Percentiles rank a stretch among this genome's conserved stretches.
Evolutionary conservation across 2,113 vertebrate genomes (phyloP).

Genomic region (Zosterops borbonicus): DNA sequence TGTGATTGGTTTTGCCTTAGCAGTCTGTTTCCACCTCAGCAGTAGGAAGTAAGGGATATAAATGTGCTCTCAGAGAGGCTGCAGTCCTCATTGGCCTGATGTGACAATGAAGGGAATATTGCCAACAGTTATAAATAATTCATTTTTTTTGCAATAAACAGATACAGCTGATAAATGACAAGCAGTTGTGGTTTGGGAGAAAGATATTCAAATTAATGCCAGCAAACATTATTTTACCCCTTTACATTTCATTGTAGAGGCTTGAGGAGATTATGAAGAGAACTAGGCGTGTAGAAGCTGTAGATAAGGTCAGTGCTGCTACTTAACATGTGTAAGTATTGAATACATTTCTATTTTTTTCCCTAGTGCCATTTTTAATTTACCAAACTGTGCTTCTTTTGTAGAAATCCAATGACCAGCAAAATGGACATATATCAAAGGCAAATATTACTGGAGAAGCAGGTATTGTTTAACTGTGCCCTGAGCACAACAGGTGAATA

Average conservation of each 20-base stretch:
- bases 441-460: slow-evolving; percentile 61
- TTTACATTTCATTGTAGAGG: slow-evolving; percentile 75
- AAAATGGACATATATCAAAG: slow-evolving; percentile 84
- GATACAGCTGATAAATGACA: neutral
- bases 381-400: slow-evolving; percentile 33
- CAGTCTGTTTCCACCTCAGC: neutral
- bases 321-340: neutral
- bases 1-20: neutral
- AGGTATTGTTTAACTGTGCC: slow-evolving; percentile 73
- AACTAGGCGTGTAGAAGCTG: slow-evolving; percentile 85
- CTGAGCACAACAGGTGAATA: neutral
- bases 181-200: neutral
- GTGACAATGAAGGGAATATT: neutral
- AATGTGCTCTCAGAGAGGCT: neutral
- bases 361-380: neutral
- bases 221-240: neutral
- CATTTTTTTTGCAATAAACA: neutral
- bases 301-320: slow-evolving; percentile 82
- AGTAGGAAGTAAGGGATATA: neutral
- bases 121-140: neutral
- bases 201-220: neutral
- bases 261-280: slow-evolving; percentile 99
- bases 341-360: neutral
- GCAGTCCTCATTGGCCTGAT: neutral
- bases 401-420: slow-evolving; percentile 83